These are phyloP conservation scores for Manis javanica DNA, from an alignment of 2,797 vertebrate genomes.

Conservation along the genomic window DNA sequence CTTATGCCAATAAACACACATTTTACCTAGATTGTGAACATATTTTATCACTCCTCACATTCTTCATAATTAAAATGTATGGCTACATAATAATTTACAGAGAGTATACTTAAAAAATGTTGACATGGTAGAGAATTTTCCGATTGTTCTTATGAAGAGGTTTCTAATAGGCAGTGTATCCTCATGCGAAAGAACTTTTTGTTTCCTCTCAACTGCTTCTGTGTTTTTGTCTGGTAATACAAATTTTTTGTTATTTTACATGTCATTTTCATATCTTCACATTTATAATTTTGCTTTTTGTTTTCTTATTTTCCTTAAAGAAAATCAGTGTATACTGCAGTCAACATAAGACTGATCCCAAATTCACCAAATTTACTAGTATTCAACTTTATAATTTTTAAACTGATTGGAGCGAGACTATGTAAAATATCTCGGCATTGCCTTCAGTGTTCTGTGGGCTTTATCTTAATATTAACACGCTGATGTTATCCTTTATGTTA, in stretches of 20 bases:
- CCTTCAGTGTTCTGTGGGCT: neutral
- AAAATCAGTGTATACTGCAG: neutral
- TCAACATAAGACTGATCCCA: neutral
- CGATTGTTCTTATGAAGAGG: neutral
- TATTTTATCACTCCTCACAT: neutral
- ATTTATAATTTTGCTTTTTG: neutral
- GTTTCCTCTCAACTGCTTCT: neutral
- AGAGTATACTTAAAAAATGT: neutral
- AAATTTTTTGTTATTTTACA: neutral
- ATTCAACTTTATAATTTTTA: conserved; percentile 8
- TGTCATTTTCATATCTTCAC: neutral
- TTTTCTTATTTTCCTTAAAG: neutral
- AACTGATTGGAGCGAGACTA: neutral
- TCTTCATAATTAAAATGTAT: conserved; percentile 28
- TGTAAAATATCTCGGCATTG: neutral
- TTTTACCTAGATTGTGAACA: neutral
- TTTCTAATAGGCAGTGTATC: neutral
- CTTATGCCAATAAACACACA: neutral
- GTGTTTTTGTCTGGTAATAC: conserved; percentile 12
- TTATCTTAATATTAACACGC: too few relatives aligned
- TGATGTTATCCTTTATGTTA: too few relatives aligned
- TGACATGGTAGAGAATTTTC: neutral
- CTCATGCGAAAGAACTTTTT: neutral
- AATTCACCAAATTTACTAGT: neutral
- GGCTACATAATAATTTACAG: neutral